Percentiles rank a stretch among this genome's conserved stretches.
phyloP scores from a whole-genome alignment of 2,113 vertebrate species.

The Peucedramus taeniatus region DNA sequence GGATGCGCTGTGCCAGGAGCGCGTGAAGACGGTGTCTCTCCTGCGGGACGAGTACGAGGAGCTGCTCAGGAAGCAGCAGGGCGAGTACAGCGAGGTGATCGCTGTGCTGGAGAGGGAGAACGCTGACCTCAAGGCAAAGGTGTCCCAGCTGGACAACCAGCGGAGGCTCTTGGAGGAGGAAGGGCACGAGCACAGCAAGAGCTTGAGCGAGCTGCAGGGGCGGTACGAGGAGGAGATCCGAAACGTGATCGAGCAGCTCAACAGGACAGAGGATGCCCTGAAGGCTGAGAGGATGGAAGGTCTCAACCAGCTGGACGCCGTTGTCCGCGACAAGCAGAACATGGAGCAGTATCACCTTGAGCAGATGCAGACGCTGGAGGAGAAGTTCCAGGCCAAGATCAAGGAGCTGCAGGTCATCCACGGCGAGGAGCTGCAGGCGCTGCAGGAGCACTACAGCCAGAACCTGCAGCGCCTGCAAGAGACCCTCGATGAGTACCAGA shows the following conservation, averaged over 20 bases:
- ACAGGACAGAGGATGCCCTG: constrained; percentile 73
- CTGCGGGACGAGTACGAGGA: constrained; percentile 83
- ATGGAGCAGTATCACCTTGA: constrained; percentile 78
- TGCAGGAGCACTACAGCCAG: constrained; percentile 80
- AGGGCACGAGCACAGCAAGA: constrained; percentile 72
- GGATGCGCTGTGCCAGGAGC: constrained; percentile 78
- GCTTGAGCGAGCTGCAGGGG: constrained; percentile 73
- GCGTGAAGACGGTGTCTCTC: constrained; percentile 68
- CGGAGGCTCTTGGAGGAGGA: constrained; percentile 73
- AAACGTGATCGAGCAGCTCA: constrained; percentile 72
- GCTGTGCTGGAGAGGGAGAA: constrained; percentile 81
- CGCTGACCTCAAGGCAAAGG: constrained; percentile 75
- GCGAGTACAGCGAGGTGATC: constrained; percentile 76
- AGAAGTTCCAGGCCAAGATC: constrained; percentile 82
- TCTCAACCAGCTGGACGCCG: constrained; percentile 75
- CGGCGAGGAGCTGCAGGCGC: constrained; percentile 78
- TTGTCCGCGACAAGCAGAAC: constrained; percentile 77
- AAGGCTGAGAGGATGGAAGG: constrained; percentile 75
- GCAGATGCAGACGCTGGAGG: constrained; percentile 82
- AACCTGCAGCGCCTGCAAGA: constrained; percentile 75
- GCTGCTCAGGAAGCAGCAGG: constrained; percentile 80
- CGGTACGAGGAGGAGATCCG: constrained; percentile 77
- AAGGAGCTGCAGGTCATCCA: constrained; percentile 83
- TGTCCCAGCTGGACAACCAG: constrained; percentile 73
- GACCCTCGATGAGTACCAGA: constrained; percentile 62